A percentile compares a stretch with the other conserved stretches of the same genome.
Conservation (phyloP, 2,797 vertebrate species). For the Heliangelus exortis region DNA sequence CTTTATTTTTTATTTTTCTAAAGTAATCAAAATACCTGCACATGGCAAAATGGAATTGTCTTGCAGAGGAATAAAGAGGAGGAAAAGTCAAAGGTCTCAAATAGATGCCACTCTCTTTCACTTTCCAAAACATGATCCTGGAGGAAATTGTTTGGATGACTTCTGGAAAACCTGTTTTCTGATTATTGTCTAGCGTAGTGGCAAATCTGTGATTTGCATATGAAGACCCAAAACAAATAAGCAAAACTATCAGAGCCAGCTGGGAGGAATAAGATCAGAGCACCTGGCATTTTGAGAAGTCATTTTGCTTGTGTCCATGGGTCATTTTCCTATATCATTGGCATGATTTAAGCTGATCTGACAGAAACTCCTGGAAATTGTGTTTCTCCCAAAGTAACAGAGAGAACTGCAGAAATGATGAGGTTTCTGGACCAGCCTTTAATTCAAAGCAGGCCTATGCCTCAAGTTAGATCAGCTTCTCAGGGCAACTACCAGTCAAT, state of each 20-base stretch:
- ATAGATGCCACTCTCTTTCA: not conserved
- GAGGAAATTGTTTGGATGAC: not conserved
- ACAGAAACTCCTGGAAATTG: not conserved
- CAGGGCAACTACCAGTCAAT: not conserved
- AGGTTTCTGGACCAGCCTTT: not conserved
- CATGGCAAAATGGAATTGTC: not conserved
- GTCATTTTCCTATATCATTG: slow-evolving; percentile 61
- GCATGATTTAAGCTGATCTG: not conserved
- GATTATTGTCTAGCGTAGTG: not conserved
- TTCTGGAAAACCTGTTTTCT: not conserved
- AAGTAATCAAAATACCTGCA: not conserved
- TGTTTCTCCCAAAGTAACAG: not conserved
- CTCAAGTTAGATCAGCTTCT: not conserved
- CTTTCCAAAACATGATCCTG: not conserved
- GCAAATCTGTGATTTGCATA: slow-evolving; percentile 66
- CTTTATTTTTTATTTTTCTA: not conserved
- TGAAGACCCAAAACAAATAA: slow-evolving; percentile 61
- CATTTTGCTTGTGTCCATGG: slow-evolving; percentile 57
- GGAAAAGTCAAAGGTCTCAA: not conserved
- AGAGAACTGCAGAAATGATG: not conserved
- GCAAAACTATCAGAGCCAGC: slow-evolving; percentile 56
- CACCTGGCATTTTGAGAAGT: slow-evolving; percentile 55
- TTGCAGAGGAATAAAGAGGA: not conserved
- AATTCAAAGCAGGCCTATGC: not conserved
- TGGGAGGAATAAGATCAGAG: slow-evolving; percentile 55